A percentile compares a stretch with the other conserved stretches of the same genome.
Conservation (phyloP, 2,797 vertebrate species). For the Galagoides demidoff region DNA sequence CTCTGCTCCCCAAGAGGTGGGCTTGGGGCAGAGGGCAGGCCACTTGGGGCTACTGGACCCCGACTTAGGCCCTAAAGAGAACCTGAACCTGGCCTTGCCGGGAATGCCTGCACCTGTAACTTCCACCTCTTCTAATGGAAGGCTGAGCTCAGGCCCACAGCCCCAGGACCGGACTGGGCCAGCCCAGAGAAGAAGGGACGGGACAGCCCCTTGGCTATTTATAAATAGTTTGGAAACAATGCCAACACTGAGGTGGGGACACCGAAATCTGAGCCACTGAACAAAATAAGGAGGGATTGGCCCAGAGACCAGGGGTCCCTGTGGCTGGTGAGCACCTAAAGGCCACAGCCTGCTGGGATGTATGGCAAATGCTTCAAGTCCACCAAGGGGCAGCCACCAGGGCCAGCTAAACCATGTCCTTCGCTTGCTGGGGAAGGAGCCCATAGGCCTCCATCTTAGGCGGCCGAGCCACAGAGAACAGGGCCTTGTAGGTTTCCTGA, state of each 20-base stretch:
- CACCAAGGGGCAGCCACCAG: not conserved
- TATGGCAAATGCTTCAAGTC: not conserved
- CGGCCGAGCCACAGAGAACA: accelerated
- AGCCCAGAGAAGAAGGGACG: accelerated
- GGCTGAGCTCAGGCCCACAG: not conserved
- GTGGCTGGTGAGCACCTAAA: not conserved
- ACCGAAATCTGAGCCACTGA: accelerated
- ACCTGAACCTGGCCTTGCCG: not conserved
- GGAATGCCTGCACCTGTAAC: not conserved
- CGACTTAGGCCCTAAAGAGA: too few species aligned
- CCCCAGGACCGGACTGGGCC: not conserved
- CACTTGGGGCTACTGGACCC: too few species aligned
- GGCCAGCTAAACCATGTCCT: not conserved
- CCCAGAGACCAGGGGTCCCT: too few species aligned
- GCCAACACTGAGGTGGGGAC: not conserved
- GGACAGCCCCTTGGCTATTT: accelerated
- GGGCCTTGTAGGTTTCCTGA: accelerated
- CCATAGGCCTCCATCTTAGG: not conserved
- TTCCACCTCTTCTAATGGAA: not conserved
- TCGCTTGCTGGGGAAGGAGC: not conserved
- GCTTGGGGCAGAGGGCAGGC: not conserved
- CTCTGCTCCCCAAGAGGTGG: not conserved
- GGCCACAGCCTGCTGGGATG: too few species aligned
- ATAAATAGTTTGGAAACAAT: too few species aligned
- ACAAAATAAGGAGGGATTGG: not conserved